Percentiles rank a stretch among this genome's conserved stretches.
Conservation (phyloP, 2,113 vertebrate species). For the Sphaerodactylus townsendi region DNA sequence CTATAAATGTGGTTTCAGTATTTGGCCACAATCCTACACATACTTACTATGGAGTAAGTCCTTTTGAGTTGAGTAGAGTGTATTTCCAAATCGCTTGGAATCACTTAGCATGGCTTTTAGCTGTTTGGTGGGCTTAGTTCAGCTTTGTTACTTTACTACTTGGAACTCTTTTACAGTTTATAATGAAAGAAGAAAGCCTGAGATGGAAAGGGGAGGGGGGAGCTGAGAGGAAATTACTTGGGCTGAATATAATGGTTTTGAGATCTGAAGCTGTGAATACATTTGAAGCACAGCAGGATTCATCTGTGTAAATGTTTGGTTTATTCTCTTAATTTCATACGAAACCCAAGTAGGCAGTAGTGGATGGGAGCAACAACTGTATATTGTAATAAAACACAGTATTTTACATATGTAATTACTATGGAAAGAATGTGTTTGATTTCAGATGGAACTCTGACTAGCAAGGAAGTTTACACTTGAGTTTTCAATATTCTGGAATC, state of each 20-base stretch:
- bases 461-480: constrained; percentile 28
- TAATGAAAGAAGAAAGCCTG: constrained; percentile 64
- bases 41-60: too few species aligned
- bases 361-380: constrained; percentile 52
- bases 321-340: constrained; percentile 67
- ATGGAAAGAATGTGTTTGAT: constrained; percentile 41
- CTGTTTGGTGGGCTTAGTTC: background rate
- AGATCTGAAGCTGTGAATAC: constrained; percentile 64
- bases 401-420: constrained; percentile 49
- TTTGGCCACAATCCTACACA: background rate
- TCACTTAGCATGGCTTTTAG: background rate
- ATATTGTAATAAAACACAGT: constrained; percentile 26
- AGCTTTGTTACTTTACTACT: constrained; percentile 39
- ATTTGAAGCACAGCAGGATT: constrained; percentile 68
- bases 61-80: too few species aligned
- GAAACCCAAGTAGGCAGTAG: constrained; percentile 51
- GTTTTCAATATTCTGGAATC: constrained; percentile 60
- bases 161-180: constrained; percentile 50
- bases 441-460: constrained; percentile 40
- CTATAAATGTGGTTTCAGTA: background rate
- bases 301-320: constrained; percentile 56
- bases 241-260: constrained; percentile 63
- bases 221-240: constrained; percentile 62
- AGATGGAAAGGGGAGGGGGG: constrained; percentile 42
- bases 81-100: too few species aligned